Conservation (phyloP, 2,113 vertebrate genomes). For the Indicator indicator region DNA sequence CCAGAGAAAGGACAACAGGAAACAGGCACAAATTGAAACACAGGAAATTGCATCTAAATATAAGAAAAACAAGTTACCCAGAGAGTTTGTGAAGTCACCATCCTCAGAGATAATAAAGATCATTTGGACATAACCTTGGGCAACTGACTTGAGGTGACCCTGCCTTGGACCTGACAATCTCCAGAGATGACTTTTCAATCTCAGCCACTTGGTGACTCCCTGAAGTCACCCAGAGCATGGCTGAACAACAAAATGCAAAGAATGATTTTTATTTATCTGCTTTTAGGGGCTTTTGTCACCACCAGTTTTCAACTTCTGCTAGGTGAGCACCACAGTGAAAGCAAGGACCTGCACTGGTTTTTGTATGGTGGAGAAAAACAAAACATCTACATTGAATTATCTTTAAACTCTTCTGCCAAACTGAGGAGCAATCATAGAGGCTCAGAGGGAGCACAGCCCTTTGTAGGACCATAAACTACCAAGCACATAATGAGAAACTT, state of each 20-base stretch:
- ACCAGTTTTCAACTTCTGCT: no score
- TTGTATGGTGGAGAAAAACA: no score
- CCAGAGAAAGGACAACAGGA: neutral
- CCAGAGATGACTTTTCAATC: neutral
- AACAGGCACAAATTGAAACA: neutral
- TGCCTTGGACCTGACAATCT: neutral
- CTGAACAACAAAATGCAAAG: neutral
- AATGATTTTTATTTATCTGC: no score
- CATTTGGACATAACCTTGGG: neutral
- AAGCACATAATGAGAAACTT: neutral
- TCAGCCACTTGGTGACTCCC: neutral
- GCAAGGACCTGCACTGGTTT: neutral
- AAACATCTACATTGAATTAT: no score
- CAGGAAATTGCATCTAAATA: neutral
- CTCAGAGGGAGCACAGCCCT: neutral
- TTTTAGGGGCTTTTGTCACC: no score
- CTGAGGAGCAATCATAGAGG: neutral
- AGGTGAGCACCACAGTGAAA: no score
- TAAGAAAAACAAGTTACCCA: neutral
- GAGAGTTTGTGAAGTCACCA: neutral
- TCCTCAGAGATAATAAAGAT: neutral
- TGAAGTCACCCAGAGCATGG: neutral
- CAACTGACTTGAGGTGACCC: neutral
- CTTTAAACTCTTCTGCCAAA: neutral
- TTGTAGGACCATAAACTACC: fast-evolving